These are phyloP conservation scores for Corvus hawaiiensis DNA, from an alignment of 2,113 vertebrate species.

Conservation along the genomic window DNA sequence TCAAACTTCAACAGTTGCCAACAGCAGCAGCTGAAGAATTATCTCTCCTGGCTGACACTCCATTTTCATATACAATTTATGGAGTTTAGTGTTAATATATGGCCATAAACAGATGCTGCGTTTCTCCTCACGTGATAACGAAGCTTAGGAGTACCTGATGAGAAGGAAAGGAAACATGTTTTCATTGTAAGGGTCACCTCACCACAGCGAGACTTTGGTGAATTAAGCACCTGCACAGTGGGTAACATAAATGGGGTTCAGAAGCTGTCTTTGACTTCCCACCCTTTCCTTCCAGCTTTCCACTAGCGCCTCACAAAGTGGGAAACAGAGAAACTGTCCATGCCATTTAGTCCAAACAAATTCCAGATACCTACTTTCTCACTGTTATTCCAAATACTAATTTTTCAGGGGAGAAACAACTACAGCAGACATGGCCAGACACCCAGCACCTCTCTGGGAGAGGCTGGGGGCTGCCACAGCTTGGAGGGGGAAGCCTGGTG, in stretches of 20 bases:
- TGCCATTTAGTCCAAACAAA: neutral
- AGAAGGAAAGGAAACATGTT: neutral
- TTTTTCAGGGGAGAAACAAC: neutral
- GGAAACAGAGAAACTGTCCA: neutral
- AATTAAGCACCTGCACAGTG: neutral
- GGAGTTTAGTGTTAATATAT: neutral
- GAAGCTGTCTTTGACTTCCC: neutral
- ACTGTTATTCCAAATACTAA: neutral
- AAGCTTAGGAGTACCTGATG: neutral
- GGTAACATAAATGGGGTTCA: neutral
- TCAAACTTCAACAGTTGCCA: neutral
- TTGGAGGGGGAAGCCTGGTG: neutral
- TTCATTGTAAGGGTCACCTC: neutral
- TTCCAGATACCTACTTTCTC: neutral
- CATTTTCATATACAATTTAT: neutral
- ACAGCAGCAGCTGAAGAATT: neutral
- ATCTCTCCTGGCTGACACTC: neutral
- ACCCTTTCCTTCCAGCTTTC: neutral
- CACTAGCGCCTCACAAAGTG: neutral
- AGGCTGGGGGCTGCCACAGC: neutral
- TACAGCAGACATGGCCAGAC: fast-evolving
- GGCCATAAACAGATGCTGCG: neutral
- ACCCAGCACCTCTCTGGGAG: neutral
- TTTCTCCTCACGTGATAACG: neutral
- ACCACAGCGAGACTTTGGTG: neutral